Evolutionary conservation across 37 sponge, comb jelly and placozoan species (phyloP).

Genomic region (Ianthella basta): DNA sequence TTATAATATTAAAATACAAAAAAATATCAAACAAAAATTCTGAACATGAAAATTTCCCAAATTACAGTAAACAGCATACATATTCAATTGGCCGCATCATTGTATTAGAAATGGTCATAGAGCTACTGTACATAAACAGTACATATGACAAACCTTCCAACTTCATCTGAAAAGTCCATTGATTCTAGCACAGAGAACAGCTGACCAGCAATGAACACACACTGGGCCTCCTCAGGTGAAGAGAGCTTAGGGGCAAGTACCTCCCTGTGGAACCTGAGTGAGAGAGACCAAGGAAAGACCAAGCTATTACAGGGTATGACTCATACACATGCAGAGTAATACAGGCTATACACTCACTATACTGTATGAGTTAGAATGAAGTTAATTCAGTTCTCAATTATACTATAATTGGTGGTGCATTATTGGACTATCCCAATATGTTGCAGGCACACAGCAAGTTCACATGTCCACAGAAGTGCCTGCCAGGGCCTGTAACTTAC

Average conservation of each 20-base stretch:
- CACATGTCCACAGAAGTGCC: not conserved
- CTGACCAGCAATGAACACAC: conserved; percentile 66
- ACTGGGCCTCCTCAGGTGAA: conserved; percentile 1
- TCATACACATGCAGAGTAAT: conserved; percentile 1
- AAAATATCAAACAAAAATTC: too few relatives aligned
- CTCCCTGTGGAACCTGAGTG: conserved; percentile 10
- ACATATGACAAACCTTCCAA: conserved; percentile 64
- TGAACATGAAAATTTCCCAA: too few relatives aligned
- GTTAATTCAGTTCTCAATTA: too few relatives aligned
- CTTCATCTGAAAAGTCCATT: conserved; percentile 77
- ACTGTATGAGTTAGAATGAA: too few relatives aligned
- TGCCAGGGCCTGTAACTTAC: conserved; percentile 22
- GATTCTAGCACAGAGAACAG: conserved; percentile 46
- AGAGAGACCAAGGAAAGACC: not conserved
- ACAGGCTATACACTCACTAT: too few relatives aligned
- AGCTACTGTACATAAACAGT: not conserved
- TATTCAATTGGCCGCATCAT: too few relatives aligned
- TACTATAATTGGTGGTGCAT: too few relatives aligned
- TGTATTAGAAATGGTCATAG: too few relatives aligned
- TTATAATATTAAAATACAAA: too few relatives aligned
- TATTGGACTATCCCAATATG: too few relatives aligned
- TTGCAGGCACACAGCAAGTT: not conserved
- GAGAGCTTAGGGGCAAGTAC: not conserved
- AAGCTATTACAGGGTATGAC: not conserved
- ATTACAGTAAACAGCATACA: too few relatives aligned